A percentile compares a stretch with the other conserved stretches of the same genome.
These are phyloP conservation scores for Phyllostomus hastatus DNA, from an alignment of 2,113 vertebrate genomes.

Conservation along the genomic window DNA sequence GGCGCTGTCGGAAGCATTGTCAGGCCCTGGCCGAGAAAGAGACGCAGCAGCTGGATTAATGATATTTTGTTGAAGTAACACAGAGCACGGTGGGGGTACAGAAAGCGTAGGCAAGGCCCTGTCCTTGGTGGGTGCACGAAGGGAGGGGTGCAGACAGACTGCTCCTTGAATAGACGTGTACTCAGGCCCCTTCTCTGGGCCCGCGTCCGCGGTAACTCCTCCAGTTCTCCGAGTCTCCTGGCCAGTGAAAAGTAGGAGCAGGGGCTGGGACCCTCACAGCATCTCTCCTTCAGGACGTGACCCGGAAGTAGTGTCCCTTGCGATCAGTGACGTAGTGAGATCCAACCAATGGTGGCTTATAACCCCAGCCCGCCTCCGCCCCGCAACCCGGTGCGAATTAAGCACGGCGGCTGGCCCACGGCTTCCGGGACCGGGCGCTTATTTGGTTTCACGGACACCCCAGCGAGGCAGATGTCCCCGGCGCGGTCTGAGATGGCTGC, in stretches of 20 bases:
- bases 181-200: not conserved
- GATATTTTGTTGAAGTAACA: not conserved
- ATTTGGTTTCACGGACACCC: too few relatives aligned
- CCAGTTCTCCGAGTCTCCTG: not conserved
- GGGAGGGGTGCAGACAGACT: rapidly evolving
- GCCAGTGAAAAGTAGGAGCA: not conserved
- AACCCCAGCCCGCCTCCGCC: not conserved
- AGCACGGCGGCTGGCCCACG: rapidly evolving
- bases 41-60: rapidly evolving
- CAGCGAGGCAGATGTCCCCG: too few relatives aligned
- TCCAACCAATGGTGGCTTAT: too few relatives aligned
- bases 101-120: not conserved
- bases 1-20: too few relatives aligned
- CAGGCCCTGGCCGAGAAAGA: not conserved
- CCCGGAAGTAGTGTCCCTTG: not conserved
- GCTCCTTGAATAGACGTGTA: not conserved
- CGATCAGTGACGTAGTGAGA: not conserved
- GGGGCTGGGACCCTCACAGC: not conserved
- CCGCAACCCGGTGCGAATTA: rapidly evolving
- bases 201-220: not conserved
- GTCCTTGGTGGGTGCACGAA: not conserved
- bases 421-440: not conserved
- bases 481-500: not conserved
- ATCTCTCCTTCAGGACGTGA: not conserved
- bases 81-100: not conserved